These are phyloP conservation scores for honey bee (Apis mellifera) DNA, from an alignment of 1,140 invertebrate species.

Conservation along the genomic window DNA sequence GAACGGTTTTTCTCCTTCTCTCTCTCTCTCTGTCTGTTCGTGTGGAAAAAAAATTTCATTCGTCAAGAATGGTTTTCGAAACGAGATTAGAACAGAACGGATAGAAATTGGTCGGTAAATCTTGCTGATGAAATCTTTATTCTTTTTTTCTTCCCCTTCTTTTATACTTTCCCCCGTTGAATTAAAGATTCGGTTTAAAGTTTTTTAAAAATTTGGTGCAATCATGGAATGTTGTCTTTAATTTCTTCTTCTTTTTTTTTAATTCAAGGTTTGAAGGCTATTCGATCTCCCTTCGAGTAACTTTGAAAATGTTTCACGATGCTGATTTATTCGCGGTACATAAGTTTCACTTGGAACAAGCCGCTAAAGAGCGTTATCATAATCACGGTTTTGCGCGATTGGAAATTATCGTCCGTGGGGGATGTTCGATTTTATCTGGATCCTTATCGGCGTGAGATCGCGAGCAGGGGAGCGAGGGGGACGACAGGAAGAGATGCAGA, in stretches of 20 bases:
- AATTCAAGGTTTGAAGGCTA: neutral
- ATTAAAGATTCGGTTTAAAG: too few species aligned
- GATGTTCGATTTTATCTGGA: slow-evolving; percentile 56
- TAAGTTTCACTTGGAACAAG: slow-evolving; percentile 43
- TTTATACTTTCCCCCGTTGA: neutral
- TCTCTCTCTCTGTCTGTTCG: neutral
- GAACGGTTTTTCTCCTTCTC: neutral
- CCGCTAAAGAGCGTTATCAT: slow-evolving; percentile 53
- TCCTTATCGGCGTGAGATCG: slow-evolving; percentile 49
- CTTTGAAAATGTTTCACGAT: neutral
- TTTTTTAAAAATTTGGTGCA: too few species aligned
- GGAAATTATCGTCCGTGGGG: slow-evolving; percentile 48
- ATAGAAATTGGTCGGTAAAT: neutral
- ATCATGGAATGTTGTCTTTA: neutral
- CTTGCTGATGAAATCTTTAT: neutral
- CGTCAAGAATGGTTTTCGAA: neutral
- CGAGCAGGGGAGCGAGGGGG: slow-evolving; percentile 13
- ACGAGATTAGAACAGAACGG: neutral
- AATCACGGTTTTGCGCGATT: slow-evolving; percentile 45
- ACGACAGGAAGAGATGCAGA: slow-evolving; percentile 27
- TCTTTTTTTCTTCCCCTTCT: neutral
- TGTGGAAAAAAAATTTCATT: neutral
- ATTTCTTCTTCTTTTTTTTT: neutral
- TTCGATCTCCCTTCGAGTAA: neutral
- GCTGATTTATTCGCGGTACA: neutral